These are phyloP conservation scores for Cyaniris semiargus DNA, from an alignment of 2,888 invertebrate species.

Conservation along the genomic window DNA sequence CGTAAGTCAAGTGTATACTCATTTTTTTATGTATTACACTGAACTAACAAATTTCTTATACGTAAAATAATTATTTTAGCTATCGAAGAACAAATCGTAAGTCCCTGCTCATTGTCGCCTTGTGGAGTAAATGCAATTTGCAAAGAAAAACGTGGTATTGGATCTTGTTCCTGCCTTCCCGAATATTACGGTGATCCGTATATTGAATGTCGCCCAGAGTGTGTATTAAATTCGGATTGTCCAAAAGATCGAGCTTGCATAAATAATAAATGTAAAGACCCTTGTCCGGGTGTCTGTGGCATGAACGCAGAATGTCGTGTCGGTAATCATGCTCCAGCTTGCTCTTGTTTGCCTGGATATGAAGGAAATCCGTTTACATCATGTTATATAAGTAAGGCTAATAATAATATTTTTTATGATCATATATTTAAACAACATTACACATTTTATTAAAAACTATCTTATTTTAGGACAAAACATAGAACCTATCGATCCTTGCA, in stretches of 20 bases:
- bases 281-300: constrained; percentile 91
- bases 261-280: constrained; percentile 91
- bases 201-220: constrained; percentile 92
- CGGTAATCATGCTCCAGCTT: constrained; percentile 90
- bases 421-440: neutral
- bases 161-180: constrained; percentile 89
- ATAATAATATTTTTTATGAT: constrained; percentile 12
- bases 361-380: constrained; percentile 89
- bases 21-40: constrained; percentile 35
- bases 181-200: constrained; percentile 94
- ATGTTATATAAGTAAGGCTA: constrained; percentile 80
- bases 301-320: constrained; percentile 91
- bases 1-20: constrained; percentile 68
- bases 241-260: constrained; percentile 87
- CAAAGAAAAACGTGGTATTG: constrained; percentile 88
- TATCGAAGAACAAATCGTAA: constrained; percentile 74
- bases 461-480: constrained; percentile 59
- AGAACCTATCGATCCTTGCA: constrained; percentile 76
- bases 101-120: constrained; percentile 90
- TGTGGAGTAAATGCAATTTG: constrained; percentile 94
- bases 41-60: constrained; percentile 7
- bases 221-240: constrained; percentile 93
- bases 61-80: constrained; percentile 58
- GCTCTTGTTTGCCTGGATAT: constrained; percentile 86
- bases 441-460: neutral